phyloP scores from a whole-genome alignment of 2,113 vertebrate genomes.

The Cyanistes caeruleus region DNA sequence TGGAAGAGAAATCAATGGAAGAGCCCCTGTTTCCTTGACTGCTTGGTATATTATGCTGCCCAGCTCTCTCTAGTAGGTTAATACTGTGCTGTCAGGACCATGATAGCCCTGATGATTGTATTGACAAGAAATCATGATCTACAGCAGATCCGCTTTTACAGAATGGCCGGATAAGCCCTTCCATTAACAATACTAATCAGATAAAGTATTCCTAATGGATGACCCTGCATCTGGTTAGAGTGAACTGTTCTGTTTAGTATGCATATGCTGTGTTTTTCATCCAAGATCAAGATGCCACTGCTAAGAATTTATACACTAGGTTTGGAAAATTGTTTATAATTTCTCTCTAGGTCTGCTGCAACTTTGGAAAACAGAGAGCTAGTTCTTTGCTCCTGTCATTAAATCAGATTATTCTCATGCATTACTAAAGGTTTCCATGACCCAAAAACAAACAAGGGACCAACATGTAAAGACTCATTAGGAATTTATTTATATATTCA shows the following conservation, averaged over 20 bases:
- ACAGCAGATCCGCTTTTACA: constrained; percentile 40
- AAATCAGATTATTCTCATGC: background rate
- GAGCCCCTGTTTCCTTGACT: background rate
- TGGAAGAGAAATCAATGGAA: constrained; percentile 9
- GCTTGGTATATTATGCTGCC: constrained; percentile 8
- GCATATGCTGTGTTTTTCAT: background rate
- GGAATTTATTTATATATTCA: background rate
- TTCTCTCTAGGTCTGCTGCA: constrained; percentile 5
- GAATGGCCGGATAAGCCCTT: constrained; percentile 43
- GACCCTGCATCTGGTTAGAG: constrained; percentile 32
- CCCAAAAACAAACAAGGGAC: background rate
- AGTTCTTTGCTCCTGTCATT: background rate
- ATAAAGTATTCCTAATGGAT: constrained; percentile 64
- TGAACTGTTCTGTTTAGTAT: constrained; percentile 6
- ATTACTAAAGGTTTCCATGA: background rate
- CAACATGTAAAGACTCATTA: background rate
- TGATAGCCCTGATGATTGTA: constrained; percentile 24
- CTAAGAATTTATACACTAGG: constrained; percentile 6
- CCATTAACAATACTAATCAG: constrained; percentile 68
- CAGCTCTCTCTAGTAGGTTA: background rate
- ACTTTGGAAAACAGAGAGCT: background rate
- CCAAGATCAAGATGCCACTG: background rate
- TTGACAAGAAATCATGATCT: constrained; percentile 64
- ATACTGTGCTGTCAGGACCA: background rate
- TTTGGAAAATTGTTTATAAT: constrained; percentile 18